Evolutionary conservation across 2,113 vertebrate genomes (phyloP).

Genomic region (Grus americana): DNA sequence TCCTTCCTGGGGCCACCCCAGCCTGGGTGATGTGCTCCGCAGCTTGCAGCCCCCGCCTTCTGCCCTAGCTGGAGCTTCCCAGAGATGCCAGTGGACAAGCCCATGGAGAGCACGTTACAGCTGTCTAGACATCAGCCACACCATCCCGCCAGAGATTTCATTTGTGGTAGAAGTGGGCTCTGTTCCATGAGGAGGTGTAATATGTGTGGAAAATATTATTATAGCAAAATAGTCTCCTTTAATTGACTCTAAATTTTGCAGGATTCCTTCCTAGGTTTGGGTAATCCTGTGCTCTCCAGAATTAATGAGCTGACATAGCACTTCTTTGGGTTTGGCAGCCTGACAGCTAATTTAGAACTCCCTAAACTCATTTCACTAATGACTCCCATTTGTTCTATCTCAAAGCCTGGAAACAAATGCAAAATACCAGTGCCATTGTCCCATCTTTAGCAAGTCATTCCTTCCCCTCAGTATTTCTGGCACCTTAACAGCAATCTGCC

Average conservation of each 20-base stretch:
- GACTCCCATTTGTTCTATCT: constrained; percentile 68
- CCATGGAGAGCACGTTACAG: constrained; percentile 34
- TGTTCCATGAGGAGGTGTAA: constrained; percentile 56
- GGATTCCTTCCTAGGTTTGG: constrained; percentile 51
- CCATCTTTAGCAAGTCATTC: constrained; percentile 65
- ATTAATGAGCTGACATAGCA: constrained; percentile 61
- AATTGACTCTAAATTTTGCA: constrained; percentile 50
- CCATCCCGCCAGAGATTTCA: constrained; percentile 23
- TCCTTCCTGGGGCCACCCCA: not conserved
- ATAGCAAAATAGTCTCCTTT: constrained; percentile 51
- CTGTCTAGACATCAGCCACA: constrained; percentile 54
- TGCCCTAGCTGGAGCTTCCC: not conserved
- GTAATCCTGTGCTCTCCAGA: constrained; percentile 30
- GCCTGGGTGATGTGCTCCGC: not conserved
- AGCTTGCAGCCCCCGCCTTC: not conserved
- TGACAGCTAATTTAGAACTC: constrained; percentile 68
- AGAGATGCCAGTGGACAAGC: constrained; percentile 22
- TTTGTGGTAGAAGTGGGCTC: constrained; percentile 48
- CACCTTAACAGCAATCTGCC: constrained; percentile 56
- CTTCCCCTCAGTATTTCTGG: constrained; percentile 31
- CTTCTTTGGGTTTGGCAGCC: constrained; percentile 56
- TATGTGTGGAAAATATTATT: constrained; percentile 61
- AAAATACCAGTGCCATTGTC: constrained; percentile 63
- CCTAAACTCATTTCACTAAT: constrained; percentile 70
- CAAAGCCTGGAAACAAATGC: constrained; percentile 67